A percentile compares a stretch with the other conserved stretches of the same genome.
Evolutionary conservation across 2,888 invertebrate genomes (phyloP).

Genomic region (Netelia melanura): DNA sequence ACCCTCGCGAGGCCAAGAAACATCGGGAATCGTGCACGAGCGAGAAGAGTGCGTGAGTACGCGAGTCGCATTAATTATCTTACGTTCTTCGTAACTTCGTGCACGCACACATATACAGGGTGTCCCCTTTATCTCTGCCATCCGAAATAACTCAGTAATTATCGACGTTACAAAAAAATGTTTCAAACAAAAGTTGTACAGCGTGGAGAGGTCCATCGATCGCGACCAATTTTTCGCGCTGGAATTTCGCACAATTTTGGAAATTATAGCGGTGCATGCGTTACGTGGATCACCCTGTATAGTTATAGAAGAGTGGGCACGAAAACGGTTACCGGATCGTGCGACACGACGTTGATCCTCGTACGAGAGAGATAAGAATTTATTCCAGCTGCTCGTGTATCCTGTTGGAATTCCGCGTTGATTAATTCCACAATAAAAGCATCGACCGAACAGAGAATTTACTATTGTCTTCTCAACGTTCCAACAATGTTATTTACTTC

Average conservation of each 20-base stretch:
- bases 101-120: neutral
- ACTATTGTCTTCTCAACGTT: neutral
- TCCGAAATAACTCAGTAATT: too few species aligned
- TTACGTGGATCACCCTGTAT: too few species aligned
- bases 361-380: constrained; percentile 49
- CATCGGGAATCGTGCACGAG: constrained; percentile 48
- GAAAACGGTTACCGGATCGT: neutral
- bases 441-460: neutral
- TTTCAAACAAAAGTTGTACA: too few species aligned
- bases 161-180: too few species aligned
- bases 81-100: neutral
- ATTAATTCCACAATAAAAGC: neutral
- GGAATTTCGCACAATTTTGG: too few species aligned
- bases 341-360: neutral
- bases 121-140: too few species aligned
- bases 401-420: constrained; percentile 16
- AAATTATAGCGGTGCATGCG: too few species aligned
- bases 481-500: too few species aligned
- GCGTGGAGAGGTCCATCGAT: too few species aligned
- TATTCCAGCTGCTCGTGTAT: constrained; percentile 16
- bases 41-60: constrained; percentile 39
- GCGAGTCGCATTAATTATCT: constrained; percentile 58
- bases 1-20: constrained; percentile 25
- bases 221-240: too few species aligned
- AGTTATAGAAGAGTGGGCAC: neutral